Base-by-base conservation (phyloP, 1,140 invertebrate species). In the Samia ricini region DNA sequence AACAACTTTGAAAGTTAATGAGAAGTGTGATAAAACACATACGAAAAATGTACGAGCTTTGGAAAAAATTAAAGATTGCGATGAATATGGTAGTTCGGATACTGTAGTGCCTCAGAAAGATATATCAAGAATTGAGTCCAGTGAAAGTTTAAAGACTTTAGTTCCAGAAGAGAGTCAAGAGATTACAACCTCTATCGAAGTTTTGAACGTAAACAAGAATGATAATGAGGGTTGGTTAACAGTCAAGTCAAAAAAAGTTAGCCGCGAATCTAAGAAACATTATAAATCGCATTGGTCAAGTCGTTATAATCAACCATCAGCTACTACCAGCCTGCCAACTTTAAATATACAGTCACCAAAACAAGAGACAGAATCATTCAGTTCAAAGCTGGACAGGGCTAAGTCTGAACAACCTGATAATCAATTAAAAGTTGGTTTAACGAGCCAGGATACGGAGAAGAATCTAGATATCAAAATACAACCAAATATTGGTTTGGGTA, bases 191-290 rank as follows among this genome's bases (percentile, higher is more conserved):
- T 82, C 91, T 85, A 71, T 91, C 15, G 92, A 92, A 83, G 91
- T 92, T 29, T 75, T 92, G 24, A 86, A 91, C 63, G 59, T 90
- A 20, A 74, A 92, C 81, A 85, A 92, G 77, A 66, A 72, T 61
- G 83, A 89, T 59, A 91, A 93, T 59, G 93, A 94, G 72, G 93
- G 93, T 12, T 94, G 94, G 93, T 79, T 94, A 18, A 94, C 93
- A 1, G 93, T 94, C 1, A 94, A 94, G 80, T 93, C 92, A 64
- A 85, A 92, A 50, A 86, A 93, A 20, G 77, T 92, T 42, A 92
- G 88, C 49, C 78, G 86, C 5, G 88, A 89, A 74, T 88, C 84
- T 4, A 90, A 91, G 72, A 90, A 91, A 63, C 81, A 92, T 29
- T 91, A 86, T 8, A 92, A 92, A 73, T 91, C 93, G 29, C 92